These are phyloP conservation scores for Eunapius fragilis DNA, from an alignment of 37 sponge, comb jelly and placozoan species.

Conservation along the genomic window DNA sequence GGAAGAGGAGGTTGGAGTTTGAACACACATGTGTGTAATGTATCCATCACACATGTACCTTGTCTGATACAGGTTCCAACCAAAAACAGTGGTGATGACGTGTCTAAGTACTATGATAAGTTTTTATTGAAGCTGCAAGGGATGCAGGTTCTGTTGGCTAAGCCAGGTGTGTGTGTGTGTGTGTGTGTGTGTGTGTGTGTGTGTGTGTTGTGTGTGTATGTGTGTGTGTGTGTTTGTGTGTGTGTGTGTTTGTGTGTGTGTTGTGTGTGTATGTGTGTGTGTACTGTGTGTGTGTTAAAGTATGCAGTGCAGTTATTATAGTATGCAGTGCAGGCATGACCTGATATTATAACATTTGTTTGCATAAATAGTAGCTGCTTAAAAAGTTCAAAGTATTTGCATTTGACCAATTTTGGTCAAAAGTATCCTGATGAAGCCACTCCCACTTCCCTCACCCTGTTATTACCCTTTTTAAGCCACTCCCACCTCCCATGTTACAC, in stretches of 20 bases:
- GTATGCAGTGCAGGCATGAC: too few species aligned
- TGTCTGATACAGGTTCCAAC: background rate
- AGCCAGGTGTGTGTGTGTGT: slow-evolving; percentile 45
- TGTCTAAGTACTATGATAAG: slow-evolving; percentile 57
- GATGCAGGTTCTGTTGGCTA: slow-evolving; percentile 69
- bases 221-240: background rate
- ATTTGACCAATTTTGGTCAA: too few species aligned
- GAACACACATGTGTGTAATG: too few species aligned
- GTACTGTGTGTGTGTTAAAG: background rate
- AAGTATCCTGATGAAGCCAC: too few species aligned
- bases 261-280: background rate
- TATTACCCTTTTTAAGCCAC: background rate
- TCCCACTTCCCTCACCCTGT: too few species aligned
- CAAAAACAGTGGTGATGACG: slow-evolving; percentile 5
- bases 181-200: too few species aligned
- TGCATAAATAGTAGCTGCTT: too few species aligned
- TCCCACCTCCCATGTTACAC: background rate
- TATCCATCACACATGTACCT: too few species aligned
- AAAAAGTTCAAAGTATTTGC: too few species aligned
- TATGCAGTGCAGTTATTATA: background rate
- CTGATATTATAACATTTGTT: too few species aligned
- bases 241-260: background rate
- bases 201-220: background rate
- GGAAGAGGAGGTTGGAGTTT: background rate
- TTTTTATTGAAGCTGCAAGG: slow-evolving; percentile 60